Evolutionary conservation across 2,888 invertebrate species (phyloP).

Genomic region (Merodon equestris): DNA sequence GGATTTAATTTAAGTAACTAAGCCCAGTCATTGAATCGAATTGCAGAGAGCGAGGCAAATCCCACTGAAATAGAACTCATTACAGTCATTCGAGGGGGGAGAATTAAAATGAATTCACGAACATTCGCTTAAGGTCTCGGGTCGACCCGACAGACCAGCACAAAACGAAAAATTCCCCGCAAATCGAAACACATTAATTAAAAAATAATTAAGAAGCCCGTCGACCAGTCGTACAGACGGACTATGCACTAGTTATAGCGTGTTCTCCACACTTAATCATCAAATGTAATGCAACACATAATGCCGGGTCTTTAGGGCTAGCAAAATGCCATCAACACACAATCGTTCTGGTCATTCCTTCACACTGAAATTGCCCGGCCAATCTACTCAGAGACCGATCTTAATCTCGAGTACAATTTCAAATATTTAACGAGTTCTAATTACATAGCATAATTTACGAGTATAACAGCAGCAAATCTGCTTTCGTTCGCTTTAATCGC

Average conservation of each 20-base stretch:
- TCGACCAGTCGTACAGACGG: no score
- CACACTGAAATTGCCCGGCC: conserved; percentile 10
- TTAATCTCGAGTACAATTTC: conserved; percentile 51
- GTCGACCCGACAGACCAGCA: background rate
- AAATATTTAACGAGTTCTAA: conserved; percentile 66
- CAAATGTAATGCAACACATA: conserved; percentile 44
- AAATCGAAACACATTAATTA: conserved; percentile 51
- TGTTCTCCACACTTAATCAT: conserved; percentile 60
- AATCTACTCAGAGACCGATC: conserved; percentile 29
- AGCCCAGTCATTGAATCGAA: conserved; percentile 38
- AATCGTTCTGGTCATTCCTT: conserved; percentile 29
- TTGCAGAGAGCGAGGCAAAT: conserved; percentile 2
- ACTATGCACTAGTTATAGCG: conserved; percentile 23
- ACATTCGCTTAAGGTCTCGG: background rate
- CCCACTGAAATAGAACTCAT: conserved; percentile 27
- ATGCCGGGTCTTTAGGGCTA: conserved; percentile 15
- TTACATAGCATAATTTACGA: conserved; percentile 50
- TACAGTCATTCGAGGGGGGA: conserved; percentile 8
- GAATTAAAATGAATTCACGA: conserved; percentile 40
- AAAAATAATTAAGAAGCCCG: conserved; percentile 33
- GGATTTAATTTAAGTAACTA: background rate
- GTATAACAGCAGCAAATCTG: conserved; percentile 33
- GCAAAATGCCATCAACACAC: conserved; percentile 17
- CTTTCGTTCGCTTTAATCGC: conserved; percentile 43
- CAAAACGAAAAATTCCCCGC: background rate